Conservation (phyloP, 35 echinoderm and acorn worm genomes). For the Patiria miniata region DNA sequence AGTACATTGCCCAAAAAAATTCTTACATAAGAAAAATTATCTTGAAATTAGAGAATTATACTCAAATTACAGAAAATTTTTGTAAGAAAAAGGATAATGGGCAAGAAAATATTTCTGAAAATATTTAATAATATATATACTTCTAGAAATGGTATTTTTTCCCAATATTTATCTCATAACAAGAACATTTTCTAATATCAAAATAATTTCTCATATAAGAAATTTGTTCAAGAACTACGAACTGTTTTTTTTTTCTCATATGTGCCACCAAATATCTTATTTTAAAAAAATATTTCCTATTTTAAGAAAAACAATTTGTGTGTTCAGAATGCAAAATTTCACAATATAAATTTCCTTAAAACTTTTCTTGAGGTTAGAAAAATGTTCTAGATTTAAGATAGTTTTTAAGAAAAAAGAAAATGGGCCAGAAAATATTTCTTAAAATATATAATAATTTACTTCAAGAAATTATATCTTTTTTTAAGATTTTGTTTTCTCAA, state of each 20-base stretch:
- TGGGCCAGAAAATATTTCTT: not conserved
- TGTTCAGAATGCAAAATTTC: not conserved
- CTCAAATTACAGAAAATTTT: not conserved
- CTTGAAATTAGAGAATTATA: conserved; percentile 6
- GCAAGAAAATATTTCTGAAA: not conserved
- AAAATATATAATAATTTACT: not conserved
- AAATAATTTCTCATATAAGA: too few species aligned
- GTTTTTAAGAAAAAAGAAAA: too few species aligned
- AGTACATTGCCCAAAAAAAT: conserved; percentile 2
- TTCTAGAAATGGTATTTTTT: not conserved
- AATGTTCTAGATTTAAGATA: too few species aligned
- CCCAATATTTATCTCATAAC: not conserved
- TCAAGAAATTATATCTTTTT: too few species aligned
- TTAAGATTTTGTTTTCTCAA: too few species aligned
- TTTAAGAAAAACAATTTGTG: not conserved
- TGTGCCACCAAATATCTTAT: not conserved
- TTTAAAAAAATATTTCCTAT: not conserved
- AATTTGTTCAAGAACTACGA: not conserved
- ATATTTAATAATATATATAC: not conserved
- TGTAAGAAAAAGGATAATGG: not conserved
- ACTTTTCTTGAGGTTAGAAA: too few species aligned
- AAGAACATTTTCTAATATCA: not conserved
- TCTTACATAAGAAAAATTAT: not conserved
- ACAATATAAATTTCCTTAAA: not conserved
- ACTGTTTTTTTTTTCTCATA: conserved; percentile 1